These are phyloP conservation scores for Leptonema lineaticorne DNA, from an alignment of 1,140 invertebrate genomes.

Conservation along the genomic window DNA sequence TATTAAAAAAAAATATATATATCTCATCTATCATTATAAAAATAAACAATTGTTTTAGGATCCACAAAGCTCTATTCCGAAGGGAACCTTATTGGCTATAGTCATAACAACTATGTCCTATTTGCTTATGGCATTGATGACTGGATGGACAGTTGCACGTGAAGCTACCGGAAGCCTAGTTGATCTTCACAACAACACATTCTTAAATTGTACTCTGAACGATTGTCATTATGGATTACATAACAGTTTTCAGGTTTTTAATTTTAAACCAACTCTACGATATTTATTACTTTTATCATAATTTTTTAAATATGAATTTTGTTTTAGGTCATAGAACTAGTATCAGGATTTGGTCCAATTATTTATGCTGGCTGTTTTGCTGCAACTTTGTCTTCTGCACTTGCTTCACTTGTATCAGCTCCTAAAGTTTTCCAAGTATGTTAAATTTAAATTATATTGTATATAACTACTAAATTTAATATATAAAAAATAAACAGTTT, in stretches of 20 bases:
- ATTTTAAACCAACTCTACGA: neutral
- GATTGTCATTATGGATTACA: constrained; percentile 75
- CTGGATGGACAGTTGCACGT: constrained; percentile 71
- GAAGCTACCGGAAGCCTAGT: constrained; percentile 72
- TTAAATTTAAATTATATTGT: neutral
- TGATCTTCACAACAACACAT: constrained; percentile 57
- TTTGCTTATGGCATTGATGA: constrained; percentile 75
- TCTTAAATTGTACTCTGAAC: constrained; percentile 53
- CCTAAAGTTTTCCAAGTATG: constrained; percentile 85
- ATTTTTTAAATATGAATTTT: no score
- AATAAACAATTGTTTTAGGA: constrained; percentile 63
- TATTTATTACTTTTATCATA: no score
- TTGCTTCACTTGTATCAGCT: constrained; percentile 93
- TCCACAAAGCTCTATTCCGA: constrained; percentile 85
- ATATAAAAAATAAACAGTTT: neutral
- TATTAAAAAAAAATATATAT: neutral
- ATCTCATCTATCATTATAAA: neutral
- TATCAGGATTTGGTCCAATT: constrained; percentile 85
- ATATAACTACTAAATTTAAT: neutral
- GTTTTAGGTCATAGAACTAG: constrained; percentile 82
- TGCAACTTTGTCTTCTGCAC: constrained; percentile 91
- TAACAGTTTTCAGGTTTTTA: constrained; percentile 74
- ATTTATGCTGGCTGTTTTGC: constrained; percentile 97
- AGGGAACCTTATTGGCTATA: constrained; percentile 88
- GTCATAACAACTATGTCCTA: constrained; percentile 82